Base-by-base conservation (phyloP, 2,797 vertebrate genomes). In the Saxicola maurus region DNA sequence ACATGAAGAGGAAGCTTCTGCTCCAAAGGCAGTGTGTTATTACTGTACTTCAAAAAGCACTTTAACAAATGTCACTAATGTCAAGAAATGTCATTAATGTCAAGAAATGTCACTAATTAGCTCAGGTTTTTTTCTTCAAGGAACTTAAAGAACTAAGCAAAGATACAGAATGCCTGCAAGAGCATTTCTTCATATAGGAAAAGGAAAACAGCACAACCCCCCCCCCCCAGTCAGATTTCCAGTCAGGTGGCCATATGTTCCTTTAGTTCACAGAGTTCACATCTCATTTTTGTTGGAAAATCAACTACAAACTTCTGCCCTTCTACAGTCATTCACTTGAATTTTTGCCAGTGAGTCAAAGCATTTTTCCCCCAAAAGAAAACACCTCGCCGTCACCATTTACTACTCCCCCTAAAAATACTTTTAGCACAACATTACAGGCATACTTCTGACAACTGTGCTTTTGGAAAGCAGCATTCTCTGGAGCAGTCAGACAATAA, bases 211-310 rank as follows among this genome's bases (percentile, higher is more conserved):
- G 28, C 15, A 35, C 13, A 74, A 56, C 61, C n/a, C 46, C 5
- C 11, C 9, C 10, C 13, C 14, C 17, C 9, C 2, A 43, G 19
- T 42, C 9, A 61, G 12, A 11, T 37, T 82, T 72, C 65, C n/a
- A 71, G 40, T 68, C 68, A 77, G 48, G 43, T 89, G 45, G 37
- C 45, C 48, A 4, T 16, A 48, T 11, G 23, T 62, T 68, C 31
- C 59, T 72, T 40, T 7, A 65, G 33, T 48, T 85, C 45, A 79
- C 33, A 56, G 55, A 91, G 59, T 68, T 72, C 67, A 86, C 6
- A 59, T 61, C 25, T 90, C 51, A 62, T 82, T 92, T 88, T 68
- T 82, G 25, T 52, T 79, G 81, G 64, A 55, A 93, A 75, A 85
- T 55, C 61, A 75, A 38, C 56, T 59, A 42, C 38, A 51, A 91